Evolutionary conservation across 1,140 invertebrate species (phyloP), one percentile per base, ranked within the genome.

Genomic region (Apis florea): DNA sequence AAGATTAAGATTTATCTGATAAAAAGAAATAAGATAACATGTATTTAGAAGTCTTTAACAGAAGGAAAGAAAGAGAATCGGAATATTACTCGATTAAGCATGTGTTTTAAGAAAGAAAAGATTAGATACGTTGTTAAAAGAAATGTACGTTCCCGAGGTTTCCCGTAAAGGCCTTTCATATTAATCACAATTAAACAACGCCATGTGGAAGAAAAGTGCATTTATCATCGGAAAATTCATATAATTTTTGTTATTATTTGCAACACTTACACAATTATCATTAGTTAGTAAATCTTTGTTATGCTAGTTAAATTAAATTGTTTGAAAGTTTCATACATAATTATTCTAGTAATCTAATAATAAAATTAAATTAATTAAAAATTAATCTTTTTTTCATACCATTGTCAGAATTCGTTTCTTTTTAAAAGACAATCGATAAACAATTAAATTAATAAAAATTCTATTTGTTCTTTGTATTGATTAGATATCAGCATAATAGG

Each of bases 1-100:
- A 54, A 51, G 56, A 63, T 69, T 58, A 78, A 59, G 76, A n/a
- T 67, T 54, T 66, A 76, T 54, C 47, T 31, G 73, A 70, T 61
- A 76, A 31, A 58, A 58, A 21, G 24, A 54, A 54, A 69, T 54
- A 63, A 64, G 51, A 26, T 51, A 40, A 40, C 31, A 13, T 31
- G 63, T 54, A 76, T 76, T 66, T 66, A 54, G 26, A 66, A 49
- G 15, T 56, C 31, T 10, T 12, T 67, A 31, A 19, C 63, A 59
- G 24, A 26, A 9, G 13, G 24, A 54, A n/a, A 68, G 21, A 12
- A 19, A 31, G 6, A 54, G 49, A 66, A 76, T 64, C 51, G 13
- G 61, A 75, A 54, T 54, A 66, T 0, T 75, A 53, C 21, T 75
- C 59, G 47, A 75, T n/a, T 31, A 54, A 26, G 12, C n/a, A 17